A percentile compares a stretch with the other conserved stretches of the same genome.
Evolutionary conservation across 2,113 vertebrate genomes (phyloP).

Genomic region (Lepidothrix coronata): DNA sequence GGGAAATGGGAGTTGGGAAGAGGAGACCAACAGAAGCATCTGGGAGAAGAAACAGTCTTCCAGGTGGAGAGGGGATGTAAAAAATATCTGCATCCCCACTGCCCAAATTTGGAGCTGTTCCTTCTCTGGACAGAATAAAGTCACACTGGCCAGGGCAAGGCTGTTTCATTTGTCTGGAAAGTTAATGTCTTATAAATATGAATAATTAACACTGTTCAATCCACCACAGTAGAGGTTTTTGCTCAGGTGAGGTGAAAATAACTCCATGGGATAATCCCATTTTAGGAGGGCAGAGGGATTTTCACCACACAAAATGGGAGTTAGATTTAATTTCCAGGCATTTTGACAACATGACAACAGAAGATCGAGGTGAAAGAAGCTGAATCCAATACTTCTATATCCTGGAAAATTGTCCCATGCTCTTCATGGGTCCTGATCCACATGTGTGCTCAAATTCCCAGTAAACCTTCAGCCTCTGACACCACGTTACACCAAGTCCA

Average conservation of each 20-base stretch:
- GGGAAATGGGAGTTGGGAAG: not conserved
- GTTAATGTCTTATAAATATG: not conserved
- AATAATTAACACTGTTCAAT: not conserved
- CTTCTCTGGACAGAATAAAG: not conserved
- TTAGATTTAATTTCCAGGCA: not conserved
- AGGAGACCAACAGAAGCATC: not conserved
- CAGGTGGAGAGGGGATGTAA: not conserved
- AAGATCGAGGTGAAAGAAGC: not conserved
- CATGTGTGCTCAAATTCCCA: not conserved
- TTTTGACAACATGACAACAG: not conserved
- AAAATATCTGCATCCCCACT: not conserved
- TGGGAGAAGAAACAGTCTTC: not conserved
- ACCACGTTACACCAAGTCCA: not conserved
- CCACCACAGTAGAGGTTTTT: not conserved
- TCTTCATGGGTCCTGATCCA: not conserved
- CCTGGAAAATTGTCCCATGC: not conserved
- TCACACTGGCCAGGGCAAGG: not conserved
- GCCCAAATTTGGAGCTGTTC: not conserved
- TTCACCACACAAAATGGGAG: accelerated
- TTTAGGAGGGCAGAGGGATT: not conserved
- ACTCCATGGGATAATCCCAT: not conserved
- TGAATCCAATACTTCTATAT: not conserved
- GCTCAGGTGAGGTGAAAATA: not conserved
- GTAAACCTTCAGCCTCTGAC: not conserved
- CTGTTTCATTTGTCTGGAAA: not conserved